Evolutionary conservation across 2,888 invertebrate genomes (phyloP), one percentile per base, ranked within the genome.

Genomic region (Tanaodytes sp.): DNA sequence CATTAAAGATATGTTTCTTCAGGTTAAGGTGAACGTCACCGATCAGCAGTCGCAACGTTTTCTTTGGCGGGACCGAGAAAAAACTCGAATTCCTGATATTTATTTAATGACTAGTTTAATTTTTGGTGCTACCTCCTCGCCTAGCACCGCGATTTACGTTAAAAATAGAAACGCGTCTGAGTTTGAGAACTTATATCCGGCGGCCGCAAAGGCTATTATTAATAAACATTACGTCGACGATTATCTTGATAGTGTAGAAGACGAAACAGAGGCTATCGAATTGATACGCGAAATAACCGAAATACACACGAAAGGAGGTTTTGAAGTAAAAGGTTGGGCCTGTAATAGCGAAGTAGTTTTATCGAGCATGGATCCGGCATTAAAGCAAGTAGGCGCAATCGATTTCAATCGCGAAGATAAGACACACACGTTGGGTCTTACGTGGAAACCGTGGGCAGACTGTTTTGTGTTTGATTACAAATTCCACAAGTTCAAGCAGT

Each of bases 1-100:
- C 37, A 77, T 81, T 0, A 61, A 55, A 9, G 78, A 80, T 42
- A 80, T 80, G 79, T 80, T 79, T 30, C 64, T 73, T 2, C 80
- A 77, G 19, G 65, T 81, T 0, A 64, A 61, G 19, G 76, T 80
- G 4, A 14, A 45, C 0, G 37, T 59, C 2, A 71, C 69, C 9
- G 79, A 80, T 45, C 71, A 75, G 51, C 37, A 68, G 39, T 14
- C 5, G n/a, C 42, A 11, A 23, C 12, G 43, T 2, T 33, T 33
- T 11, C n/a, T 33, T 3, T 33, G 33, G 33, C 33, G 33, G n/a
- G 33, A n/a, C 12, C 5, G n/a, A 11, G 12, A n/a, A 3, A 8
- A n/a, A 11, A n/a, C 5, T n/a, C 5, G 5, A 8, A 3, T 2
- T 3, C 33, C 33, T 3, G 33, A 33, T 33, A n/a, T 33, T 11